Conservation (phyloP, 2,797 vertebrate species). For the Petrocephalus sullivani region DNA sequence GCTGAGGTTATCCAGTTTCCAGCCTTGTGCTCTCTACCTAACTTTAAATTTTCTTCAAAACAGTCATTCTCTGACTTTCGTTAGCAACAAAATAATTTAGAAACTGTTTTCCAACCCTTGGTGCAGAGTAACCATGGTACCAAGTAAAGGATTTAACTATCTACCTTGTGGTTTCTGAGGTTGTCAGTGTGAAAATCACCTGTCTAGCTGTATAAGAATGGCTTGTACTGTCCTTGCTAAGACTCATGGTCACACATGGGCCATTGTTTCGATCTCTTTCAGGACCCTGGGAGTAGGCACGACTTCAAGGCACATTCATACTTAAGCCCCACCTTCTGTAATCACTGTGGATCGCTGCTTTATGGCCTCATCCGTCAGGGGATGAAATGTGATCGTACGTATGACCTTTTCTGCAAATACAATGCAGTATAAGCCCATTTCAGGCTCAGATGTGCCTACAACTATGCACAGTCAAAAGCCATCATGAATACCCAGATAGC, state of each 20-base stretch:
- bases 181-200: neutral
- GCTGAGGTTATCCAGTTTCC: neutral
- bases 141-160: neutral
- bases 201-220: neutral
- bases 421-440: neutral
- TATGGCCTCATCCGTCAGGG: constrained; percentile 73
- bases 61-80: neutral
- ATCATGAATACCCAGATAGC: neutral
- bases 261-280: neutral
- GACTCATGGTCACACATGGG: neutral
- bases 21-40: neutral
- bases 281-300: constrained; percentile 74
- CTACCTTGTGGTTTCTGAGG: neutral
- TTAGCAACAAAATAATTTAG: neutral
- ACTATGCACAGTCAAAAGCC: neutral
- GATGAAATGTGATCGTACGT: constrained; percentile 79
- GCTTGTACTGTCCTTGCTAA: neutral
- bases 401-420: constrained; percentile 4
- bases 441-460: neutral
- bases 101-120: neutral
- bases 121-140: neutral
- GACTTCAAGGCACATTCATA: constrained; percentile 77
- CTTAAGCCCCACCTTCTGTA: constrained; percentile 80
- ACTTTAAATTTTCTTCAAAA: neutral
- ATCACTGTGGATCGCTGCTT: constrained; percentile 66